Evolutionary conservation across 2,113 vertebrate species (phyloP).

Genomic region (Thalassoma bifasciatum): DNA sequence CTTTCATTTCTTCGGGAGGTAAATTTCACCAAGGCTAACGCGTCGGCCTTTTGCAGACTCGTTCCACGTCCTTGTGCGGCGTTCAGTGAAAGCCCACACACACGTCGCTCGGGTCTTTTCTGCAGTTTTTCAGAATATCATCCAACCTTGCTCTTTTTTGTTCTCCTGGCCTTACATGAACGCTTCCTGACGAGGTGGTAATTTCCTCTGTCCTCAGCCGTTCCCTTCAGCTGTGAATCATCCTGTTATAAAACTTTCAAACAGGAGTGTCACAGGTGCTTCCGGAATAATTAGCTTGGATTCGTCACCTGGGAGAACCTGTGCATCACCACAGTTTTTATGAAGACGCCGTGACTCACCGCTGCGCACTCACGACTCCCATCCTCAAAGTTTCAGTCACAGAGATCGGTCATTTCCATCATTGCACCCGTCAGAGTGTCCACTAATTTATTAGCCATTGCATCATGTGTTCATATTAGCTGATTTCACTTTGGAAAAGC

Average conservation of each 20-base stretch:
- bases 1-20: not conserved
- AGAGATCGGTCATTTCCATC: too few relatives aligned
- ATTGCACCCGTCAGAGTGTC: too few relatives aligned
- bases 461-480: too few relatives aligned
- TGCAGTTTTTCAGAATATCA: conserved; percentile 8
- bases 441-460: too few relatives aligned
- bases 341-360: not conserved
- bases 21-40: not conserved
- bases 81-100: not conserved
- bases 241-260: conserved; percentile 2
- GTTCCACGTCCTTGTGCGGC: conserved; percentile 9
- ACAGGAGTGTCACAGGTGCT: too few relatives aligned
- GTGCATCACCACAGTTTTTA: not conserved
- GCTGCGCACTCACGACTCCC: too few relatives aligned
- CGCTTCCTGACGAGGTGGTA: conserved; percentile 7
- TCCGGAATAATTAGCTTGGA: not conserved
- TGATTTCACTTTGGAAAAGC: too few relatives aligned
- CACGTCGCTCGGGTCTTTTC: not conserved
- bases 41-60: not conserved
- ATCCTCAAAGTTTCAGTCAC: too few relatives aligned
- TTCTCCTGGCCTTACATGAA: conserved; percentile 17
- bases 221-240: conserved; percentile 12
- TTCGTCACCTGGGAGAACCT: conserved; percentile 7
- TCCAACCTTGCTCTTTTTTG: conserved; percentile 14
- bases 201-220: conserved; percentile 27